Base-by-base conservation (phyloP, 2,113 vertebrate genomes). In the Seriola quinqueradiata region DNA sequence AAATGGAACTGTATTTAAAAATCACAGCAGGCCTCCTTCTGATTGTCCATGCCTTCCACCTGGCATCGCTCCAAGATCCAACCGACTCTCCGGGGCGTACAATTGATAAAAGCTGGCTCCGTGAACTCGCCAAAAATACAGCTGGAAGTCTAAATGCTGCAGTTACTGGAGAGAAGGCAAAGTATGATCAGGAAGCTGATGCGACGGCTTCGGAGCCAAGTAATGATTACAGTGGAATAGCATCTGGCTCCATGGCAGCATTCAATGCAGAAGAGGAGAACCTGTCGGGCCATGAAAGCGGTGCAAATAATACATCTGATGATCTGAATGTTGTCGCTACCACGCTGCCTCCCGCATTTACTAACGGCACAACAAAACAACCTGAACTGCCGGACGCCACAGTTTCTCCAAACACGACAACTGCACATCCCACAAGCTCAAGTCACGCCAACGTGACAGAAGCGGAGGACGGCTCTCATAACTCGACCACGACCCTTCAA, bases 1-100 rank as follows among this genome's bases (percentile, higher is more conserved):
- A 73, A 28, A 95, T 95, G 95, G 81, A 73, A 55, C 19, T 44
- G 54, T 55, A 50, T 71, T 69, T 92, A 25, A 89, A 75, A 65
- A 57, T 88, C 75, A 79, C 80, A 34, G 61, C 70, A 1, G 52
- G 59, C 19, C 34, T 95, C 34, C 57, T 95, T 7, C 61, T 95
- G 68, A 81, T 92, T 14, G 58, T 92, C 34, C 94, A 95, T 19
- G 52, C 50, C 10, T 63, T 90, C 13, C 83, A 86, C 25, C 42
- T 55, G 42, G 89, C 70, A 58, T 65, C 34, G 10, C 73, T 81
- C 16, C 88, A 90, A 64, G 2, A 64, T 0, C 17, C 92, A 28
- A 89, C 92, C 0, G 77, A 77, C 21, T 81, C 83, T 74, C 69
- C 87, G 0, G 77, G 72, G 46, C 64, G 36, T 19, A 87, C 83